Evolutionary conservation across 2,888 invertebrate species (phyloP).

Genomic region (Epinotia nisella): DNA sequence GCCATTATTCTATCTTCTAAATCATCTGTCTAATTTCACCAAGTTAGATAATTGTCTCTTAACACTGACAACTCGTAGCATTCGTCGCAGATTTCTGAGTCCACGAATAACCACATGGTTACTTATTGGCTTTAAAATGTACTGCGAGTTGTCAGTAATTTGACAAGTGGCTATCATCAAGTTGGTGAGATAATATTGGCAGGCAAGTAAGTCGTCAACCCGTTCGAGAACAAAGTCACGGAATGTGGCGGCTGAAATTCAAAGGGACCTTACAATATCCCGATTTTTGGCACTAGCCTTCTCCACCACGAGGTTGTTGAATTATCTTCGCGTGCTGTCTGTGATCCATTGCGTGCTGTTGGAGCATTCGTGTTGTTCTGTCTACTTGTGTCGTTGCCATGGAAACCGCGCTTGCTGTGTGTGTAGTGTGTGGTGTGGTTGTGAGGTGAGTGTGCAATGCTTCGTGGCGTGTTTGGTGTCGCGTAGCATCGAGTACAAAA

Average conservation of each 20-base stretch:
- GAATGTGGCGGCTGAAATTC: too few species aligned
- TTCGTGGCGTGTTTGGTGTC: not conserved
- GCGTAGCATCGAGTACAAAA: not conserved
- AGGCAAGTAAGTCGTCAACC: not conserved
- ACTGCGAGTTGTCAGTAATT: not conserved
- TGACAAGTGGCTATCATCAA: not conserved
- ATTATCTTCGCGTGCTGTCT: not conserved
- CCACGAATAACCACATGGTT: too few species aligned
- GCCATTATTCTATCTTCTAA: not conserved
- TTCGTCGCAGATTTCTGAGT: too few species aligned
- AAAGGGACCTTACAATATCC: too few species aligned
- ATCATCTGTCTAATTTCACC: not conserved
- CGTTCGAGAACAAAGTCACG: not conserved
- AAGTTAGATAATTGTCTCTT: not conserved
- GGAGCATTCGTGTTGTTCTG: not conserved
- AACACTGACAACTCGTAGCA: not conserved
- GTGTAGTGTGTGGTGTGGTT: not conserved
- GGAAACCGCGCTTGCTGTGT: not conserved
- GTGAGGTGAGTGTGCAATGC: not conserved
- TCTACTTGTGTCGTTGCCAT: not conserved
- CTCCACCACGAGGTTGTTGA: not conserved
- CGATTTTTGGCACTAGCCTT: too few species aligned
- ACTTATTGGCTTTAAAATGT: too few species aligned
- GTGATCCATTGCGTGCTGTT: not conserved
- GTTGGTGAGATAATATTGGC: not conserved